A percentile compares a stretch with the other conserved stretches of the same genome.
Conservation (phyloP, 2,113 vertebrate species). For the Salminus brasiliensis region DNA sequence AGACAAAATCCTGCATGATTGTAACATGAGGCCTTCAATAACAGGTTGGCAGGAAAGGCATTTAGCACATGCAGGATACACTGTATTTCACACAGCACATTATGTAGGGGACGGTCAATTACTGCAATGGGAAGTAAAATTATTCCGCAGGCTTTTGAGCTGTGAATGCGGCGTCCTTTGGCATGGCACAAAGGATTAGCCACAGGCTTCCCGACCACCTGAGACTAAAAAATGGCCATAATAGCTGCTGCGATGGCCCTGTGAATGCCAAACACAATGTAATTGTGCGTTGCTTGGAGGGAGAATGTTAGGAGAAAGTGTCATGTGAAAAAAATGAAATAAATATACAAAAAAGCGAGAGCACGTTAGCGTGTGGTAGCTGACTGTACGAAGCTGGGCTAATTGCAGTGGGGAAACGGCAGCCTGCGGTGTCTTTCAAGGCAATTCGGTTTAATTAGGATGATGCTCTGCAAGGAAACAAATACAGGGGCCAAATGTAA, state of each 20-base stretch:
- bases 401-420: slow-evolving; percentile 63
- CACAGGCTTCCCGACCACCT: not conserved
- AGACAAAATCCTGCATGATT: no score
- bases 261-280: slow-evolving; percentile 38
- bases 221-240: slow-evolving; percentile 44
- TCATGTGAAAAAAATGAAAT: not conserved
- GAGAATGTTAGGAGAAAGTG: slow-evolving; percentile 12
- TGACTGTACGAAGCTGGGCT: slow-evolving; percentile 56
- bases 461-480: slow-evolving; percentile 48
- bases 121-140: not conserved
- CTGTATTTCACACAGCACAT: not conserved
- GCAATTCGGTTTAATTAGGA: slow-evolving; percentile 68
- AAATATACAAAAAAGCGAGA: slow-evolving; percentile 1
- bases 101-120: slow-evolving; percentile 10
- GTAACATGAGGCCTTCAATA: not conserved
- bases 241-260: slow-evolving; percentile 31
- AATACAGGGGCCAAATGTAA: slow-evolving; percentile 18
- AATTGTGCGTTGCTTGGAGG: slow-evolving; percentile 34
- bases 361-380: slow-evolving; percentile 24
- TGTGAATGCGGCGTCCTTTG: not conserved
- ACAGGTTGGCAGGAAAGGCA: not conserved
- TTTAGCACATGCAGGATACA: not conserved
- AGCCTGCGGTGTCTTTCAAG: slow-evolving; percentile 62
- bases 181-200: slow-evolving; percentile 4
- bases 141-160: slow-evolving; percentile 4